Evolutionary conservation across 92 coral and sea anemone species (phyloP), one percentile per base, ranked within the genome.

Genomic region (Porites rus): DNA sequence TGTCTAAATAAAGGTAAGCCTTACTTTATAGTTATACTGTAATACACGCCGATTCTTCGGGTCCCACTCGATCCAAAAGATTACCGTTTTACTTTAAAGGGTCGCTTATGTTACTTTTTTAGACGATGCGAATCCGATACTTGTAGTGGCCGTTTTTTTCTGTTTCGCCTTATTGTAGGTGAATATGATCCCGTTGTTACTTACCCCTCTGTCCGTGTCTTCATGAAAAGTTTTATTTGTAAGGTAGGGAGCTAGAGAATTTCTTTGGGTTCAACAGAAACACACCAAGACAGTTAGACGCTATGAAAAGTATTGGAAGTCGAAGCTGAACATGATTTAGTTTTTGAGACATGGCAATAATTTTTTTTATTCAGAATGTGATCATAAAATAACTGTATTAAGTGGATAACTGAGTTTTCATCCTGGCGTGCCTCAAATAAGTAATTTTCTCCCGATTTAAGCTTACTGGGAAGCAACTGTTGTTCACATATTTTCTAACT

Each of bases 161-260:
- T 28, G 31, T 28, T 28, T 28, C 31, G 31, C 31, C 0, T 28
- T 28, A 2, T 1, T 28, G 31, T 28, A 28, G 31, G 3, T 74
- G 9, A 7, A 51, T 46, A 74, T 4, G 78, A 74, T 74, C 38
- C 62, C 13, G 28, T 74, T 74, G 78, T 51, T 73, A 73, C 77
- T 69, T 69, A 28, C 51, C 31, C 74, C 74, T 73, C 51, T 46
- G 62, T 74, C 18, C 61, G 61, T n/a, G 38, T 74, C 61, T 74
- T 51, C 43, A 38, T 28, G 31, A 28, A 28, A 28, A 28, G 31
- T 28, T n/a, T 51, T 9, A 51, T 74, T n/a, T 51, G 78, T 28
- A 74, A 74, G 78, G 51, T 74, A 51, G 63, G 64, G 51, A 51
- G 63, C 46, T 3, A 51, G 78, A 74, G 78, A 74, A 74, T 54